Evolutionary conservation across 1,140 invertebrate genomes (phyloP).

Genomic region (Dermatophagoides farinae): DNA sequence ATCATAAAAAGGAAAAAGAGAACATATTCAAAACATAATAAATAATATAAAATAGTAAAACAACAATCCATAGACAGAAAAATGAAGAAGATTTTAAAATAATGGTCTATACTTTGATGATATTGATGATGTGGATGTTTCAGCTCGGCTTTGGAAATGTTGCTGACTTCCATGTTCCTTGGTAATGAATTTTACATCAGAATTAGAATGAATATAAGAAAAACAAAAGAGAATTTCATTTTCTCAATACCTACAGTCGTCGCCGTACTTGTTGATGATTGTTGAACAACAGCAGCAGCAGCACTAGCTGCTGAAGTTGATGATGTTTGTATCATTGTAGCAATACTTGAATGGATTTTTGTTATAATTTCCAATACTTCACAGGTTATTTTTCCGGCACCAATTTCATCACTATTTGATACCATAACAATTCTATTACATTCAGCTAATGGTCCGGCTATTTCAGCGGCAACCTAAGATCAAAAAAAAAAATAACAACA

Average conservation of each 20-base stretch:
- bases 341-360: constrained; percentile 34
- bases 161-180: neutral
- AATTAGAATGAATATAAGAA: neutral
- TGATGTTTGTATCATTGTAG: neutral
- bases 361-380: constrained; percentile 80
- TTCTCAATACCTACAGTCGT: neutral
- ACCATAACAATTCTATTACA: constrained; percentile 86
- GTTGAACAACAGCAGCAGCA: neutral
- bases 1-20: no score
- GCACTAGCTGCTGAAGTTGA: no score
- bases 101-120: no score
- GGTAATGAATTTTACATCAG: neutral
- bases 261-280: neutral
- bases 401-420: constrained; percentile 64
- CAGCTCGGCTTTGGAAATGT: no score
- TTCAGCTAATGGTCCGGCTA: constrained; percentile 76
- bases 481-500: constrained; percentile 4
- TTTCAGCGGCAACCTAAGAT: constrained; percentile 69
- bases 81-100: no score
- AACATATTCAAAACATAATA: no score
- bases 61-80: neutral
- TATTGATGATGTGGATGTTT: no score
- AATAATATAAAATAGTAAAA: no score
- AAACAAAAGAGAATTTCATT: neutral
- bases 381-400: constrained; percentile 73